These are phyloP conservation scores for Eumaeus atala DNA, from an alignment of 1,140 invertebrate species.

Conservation along the genomic window DNA sequence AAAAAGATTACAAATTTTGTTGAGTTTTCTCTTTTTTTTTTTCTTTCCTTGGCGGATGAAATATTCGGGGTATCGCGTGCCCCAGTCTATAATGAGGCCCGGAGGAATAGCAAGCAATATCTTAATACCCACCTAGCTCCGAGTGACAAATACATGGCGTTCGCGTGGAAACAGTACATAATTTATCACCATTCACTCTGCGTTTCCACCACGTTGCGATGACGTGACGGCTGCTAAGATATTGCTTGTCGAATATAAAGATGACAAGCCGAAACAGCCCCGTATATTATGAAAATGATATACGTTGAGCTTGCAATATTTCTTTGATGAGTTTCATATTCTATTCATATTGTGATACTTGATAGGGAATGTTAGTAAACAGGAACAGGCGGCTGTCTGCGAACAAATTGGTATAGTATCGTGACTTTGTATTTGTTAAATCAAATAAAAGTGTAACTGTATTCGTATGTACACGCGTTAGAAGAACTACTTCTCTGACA, in stretches of 20 bases:
- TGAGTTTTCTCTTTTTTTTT: conserved; percentile 32
- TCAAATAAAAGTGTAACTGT: too few relatives aligned
- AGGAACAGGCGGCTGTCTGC: too few relatives aligned
- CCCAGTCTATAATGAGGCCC: conserved; percentile 62
- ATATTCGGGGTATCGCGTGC: conserved; percentile 60
- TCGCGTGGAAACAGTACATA: conserved; percentile 65
- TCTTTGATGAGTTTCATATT: too few relatives aligned
- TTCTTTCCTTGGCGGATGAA: conserved; percentile 51
- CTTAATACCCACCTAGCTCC: conserved; percentile 63
- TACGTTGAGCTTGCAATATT: neutral
- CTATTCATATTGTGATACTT: too few relatives aligned
- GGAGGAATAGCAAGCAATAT: conserved; percentile 69
- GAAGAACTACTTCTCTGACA: too few relatives aligned
- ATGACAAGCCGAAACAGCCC: conserved; percentile 15
- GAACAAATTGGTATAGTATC: too few relatives aligned
- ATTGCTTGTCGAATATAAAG: conserved; percentile 37
- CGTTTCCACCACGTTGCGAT: conserved; percentile 40
- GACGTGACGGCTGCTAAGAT: conserved; percentile 44
- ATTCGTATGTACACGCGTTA: too few relatives aligned
- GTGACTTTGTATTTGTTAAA: too few relatives aligned
- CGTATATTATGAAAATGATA: conserved; percentile 2
- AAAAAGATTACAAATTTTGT: conserved; percentile 13
- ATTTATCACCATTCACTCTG: conserved; percentile 65
- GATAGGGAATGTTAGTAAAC: too few relatives aligned
- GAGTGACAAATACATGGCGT: conserved; percentile 63